These are phyloP conservation scores for Phortica variegata DNA, from an alignment of 1,140 invertebrate genomes.

Conservation along the genomic window DNA sequence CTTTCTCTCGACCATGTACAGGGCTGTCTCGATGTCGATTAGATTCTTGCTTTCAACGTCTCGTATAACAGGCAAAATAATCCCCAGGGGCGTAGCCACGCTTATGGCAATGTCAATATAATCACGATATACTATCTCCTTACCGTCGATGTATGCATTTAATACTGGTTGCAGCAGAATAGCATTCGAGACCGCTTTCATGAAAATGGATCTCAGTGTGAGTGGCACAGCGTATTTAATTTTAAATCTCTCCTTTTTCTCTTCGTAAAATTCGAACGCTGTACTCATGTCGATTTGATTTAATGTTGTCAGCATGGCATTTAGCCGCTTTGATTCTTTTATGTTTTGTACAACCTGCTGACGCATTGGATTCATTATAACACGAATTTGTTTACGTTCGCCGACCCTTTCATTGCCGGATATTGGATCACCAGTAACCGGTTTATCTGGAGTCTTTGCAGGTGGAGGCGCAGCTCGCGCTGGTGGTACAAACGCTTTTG, in stretches of 20 bases:
- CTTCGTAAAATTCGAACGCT: too few species aligned
- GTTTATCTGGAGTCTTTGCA: too few species aligned
- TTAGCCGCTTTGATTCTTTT: slow-evolving; percentile 98
- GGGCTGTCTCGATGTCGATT: slow-evolving; percentile 91
- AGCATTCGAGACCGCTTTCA: slow-evolving; percentile 92
- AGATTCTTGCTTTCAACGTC: slow-evolving; percentile 96
- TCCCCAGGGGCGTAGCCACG: slow-evolving; percentile 98
- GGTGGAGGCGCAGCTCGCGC: too few species aligned
- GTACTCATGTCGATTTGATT: slow-evolving; percentile 99
- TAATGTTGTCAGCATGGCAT: slow-evolving; percentile 99
- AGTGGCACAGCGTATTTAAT: too few species aligned
- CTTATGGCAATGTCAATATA: slow-evolving; percentile 99
- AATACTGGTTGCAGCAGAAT: slow-evolving; percentile 93
- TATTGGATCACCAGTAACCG: slow-evolving; percentile 69
- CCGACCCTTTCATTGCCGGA: slow-evolving; percentile 69
- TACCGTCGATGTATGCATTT: slow-evolving; percentile 98
- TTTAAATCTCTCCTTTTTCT: slow-evolving; percentile 62
- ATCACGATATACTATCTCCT: slow-evolving; percentile 95
- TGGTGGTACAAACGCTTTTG: too few species aligned
- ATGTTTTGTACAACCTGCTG: slow-evolving; percentile 90
- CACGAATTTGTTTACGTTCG: slow-evolving; percentile 87
- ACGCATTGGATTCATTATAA: slow-evolving; percentile 99
- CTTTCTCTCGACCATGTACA: slow-evolving; percentile 91
- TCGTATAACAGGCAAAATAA: slow-evolving; percentile 97
- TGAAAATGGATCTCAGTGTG: slow-evolving; percentile 97